Conservation (phyloP, 2,113 vertebrate genomes). For the Balaenoptera acutorostrata region DNA sequence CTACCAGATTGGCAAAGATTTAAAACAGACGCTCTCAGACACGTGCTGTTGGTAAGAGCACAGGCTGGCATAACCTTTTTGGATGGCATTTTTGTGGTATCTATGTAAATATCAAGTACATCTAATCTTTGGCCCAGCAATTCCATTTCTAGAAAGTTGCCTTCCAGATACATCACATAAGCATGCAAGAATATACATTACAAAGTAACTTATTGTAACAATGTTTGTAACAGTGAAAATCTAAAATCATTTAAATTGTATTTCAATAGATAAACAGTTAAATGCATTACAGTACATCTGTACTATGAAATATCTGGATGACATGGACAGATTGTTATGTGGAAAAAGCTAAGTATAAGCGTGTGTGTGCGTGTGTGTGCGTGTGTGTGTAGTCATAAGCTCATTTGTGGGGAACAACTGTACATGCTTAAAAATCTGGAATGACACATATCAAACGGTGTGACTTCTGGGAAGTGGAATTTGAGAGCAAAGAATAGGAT, state of each 20-base stretch:
- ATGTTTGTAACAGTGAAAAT: not conserved
- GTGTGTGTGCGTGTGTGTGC: not conserved
- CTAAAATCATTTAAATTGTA: constrained; percentile 14
- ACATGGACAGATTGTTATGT: not conserved
- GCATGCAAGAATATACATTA: not conserved
- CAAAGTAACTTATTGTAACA: not conserved
- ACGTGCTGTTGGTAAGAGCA: not conserved
- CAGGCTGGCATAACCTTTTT: not conserved
- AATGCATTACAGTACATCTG: not conserved
- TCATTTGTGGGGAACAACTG: not conserved
- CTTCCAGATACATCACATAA: not conserved
- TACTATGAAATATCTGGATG: not conserved
- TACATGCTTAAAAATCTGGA: not conserved
- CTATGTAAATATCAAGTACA: constrained; percentile 23
- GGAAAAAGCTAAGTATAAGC: not conserved
- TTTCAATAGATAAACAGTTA: not conserved
- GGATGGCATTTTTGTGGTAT: not conserved
- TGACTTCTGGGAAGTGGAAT: not conserved
- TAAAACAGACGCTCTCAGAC: not conserved
- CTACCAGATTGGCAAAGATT: not conserved
- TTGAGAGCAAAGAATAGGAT: not conserved
- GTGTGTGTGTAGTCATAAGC: not conserved
- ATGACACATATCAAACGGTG: not conserved
- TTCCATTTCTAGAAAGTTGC: constrained; percentile 28
- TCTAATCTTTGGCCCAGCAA: not conserved